Evolutionary conservation across 2,797 vertebrate genomes (phyloP).

Genomic region (Gouania willdenowi): DNA sequence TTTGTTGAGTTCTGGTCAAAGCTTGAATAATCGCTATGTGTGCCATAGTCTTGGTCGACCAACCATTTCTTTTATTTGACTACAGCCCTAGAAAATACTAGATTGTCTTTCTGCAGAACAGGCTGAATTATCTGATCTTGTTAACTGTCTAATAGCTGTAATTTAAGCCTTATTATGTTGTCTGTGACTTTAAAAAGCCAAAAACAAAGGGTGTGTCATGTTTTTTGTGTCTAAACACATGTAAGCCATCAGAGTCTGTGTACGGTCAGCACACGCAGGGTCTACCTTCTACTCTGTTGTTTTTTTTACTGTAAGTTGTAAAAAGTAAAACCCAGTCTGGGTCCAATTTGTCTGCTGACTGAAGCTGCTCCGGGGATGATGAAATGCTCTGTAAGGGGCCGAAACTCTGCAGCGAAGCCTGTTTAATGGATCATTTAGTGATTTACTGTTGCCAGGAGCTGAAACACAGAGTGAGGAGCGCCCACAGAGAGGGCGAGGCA

Average conservation of each 20-base stretch:
- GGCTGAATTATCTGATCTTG: too few species aligned
- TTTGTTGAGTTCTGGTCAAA: too few species aligned
- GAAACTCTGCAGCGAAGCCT: slow-evolving; percentile 33
- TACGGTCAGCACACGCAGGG: background rate
- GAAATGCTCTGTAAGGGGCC: slow-evolving; percentile 41
- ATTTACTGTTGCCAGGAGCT: slow-evolving; percentile 49
- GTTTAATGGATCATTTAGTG: slow-evolving; percentile 31
- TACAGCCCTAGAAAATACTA: too few species aligned
- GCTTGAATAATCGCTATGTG: too few species aligned
- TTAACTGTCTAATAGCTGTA: too few species aligned
- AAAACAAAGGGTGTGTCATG: too few species aligned
- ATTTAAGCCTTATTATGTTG: too few species aligned
- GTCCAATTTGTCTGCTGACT: slow-evolving; percentile 47
- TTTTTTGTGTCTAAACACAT: slow-evolving; percentile 30
- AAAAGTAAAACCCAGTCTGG: slow-evolving; percentile 58
- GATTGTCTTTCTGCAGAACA: too few species aligned
- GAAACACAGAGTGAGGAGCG: slow-evolving; percentile 15
- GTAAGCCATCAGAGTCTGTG: slow-evolving; percentile 39
- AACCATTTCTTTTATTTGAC: too few species aligned
- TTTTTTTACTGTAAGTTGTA: too few species aligned
- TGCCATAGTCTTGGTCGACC: too few species aligned
- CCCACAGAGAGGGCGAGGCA: slow-evolving; percentile 14
- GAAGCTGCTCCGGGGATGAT: slow-evolving; percentile 35
- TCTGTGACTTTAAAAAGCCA: too few species aligned
- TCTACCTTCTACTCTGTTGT: slow-evolving; percentile 18